These are phyloP conservation scores for Drosophila paramelanica DNA, from an alignment of 2,888 invertebrate genomes.

Conservation along the genomic window DNA sequence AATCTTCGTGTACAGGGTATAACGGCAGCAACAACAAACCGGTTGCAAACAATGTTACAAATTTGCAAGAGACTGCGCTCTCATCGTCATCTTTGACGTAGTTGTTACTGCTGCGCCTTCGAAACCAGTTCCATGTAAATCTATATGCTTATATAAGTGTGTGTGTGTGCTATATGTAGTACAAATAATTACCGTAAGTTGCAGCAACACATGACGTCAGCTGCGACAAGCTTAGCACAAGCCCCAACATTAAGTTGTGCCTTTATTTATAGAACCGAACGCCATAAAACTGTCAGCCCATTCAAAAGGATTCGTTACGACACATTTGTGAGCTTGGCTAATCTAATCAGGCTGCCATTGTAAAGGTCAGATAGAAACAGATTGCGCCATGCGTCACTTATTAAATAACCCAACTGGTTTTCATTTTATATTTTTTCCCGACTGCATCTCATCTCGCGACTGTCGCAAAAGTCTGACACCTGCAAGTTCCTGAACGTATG, in stretches of 20 bases:
- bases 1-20: background rate
- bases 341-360: constrained; percentile 30
- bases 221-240: constrained; percentile 7
- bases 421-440: background rate
- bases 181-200: constrained; percentile 16
- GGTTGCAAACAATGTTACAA: constrained; percentile 41
- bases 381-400: background rate
- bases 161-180: constrained; percentile 3
- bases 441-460: background rate
- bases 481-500: background rate
- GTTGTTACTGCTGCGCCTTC: constrained; percentile 5
- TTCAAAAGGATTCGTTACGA: constrained; percentile 2
- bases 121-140: constrained; percentile 37
- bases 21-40: constrained; percentile 36
- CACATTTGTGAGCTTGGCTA: constrained; percentile 10
- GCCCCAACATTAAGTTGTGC: constrained; percentile 12
- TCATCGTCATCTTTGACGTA: constrained; percentile 12
- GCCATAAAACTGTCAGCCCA: constrained; percentile 11
- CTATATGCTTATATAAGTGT: background rate
- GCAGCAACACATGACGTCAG: constrained; percentile 40
- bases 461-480: background rate
- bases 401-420: background rate
- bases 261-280: constrained; percentile 20
- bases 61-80: constrained; percentile 28
- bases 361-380: constrained; percentile 10